Conservation (phyloP, 2,113 vertebrate species). For the Albula glossodonta region DNA sequence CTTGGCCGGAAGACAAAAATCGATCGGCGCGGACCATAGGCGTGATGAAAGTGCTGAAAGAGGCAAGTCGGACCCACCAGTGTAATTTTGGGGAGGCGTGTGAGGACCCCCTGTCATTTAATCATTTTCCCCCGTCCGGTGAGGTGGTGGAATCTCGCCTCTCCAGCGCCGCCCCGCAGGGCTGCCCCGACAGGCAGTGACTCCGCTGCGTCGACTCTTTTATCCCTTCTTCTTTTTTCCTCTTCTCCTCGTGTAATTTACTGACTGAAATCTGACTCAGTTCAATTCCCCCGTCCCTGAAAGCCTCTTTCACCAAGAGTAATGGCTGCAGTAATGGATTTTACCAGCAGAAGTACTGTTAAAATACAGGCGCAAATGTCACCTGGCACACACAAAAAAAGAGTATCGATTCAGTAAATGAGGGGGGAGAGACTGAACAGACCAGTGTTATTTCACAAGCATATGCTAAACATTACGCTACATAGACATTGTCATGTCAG, state of each 20-base stretch:
- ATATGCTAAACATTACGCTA: neutral
- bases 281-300: neutral
- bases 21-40: neutral
- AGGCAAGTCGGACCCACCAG: neutral
- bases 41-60: neutral
- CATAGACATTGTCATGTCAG: neutral
- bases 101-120: neutral
- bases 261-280: neutral
- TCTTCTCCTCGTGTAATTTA: neutral
- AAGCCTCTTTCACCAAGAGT: neutral
- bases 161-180: neutral
- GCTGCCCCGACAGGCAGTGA: neutral
- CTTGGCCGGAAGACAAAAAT: neutral
- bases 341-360: neutral
- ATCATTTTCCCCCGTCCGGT: neutral
- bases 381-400: neutral
- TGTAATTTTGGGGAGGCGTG: neutral
- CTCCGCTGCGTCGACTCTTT: neutral
- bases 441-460: neutral
- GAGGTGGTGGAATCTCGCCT: neutral
- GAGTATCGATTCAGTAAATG: constrained; percentile 3
- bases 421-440: neutral
- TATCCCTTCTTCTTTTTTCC: neutral
- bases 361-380: neutral
- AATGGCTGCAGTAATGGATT: neutral